Conservation (phyloP, 2,888 invertebrate genomes). For the Anoplius nigerrimus region DNA sequence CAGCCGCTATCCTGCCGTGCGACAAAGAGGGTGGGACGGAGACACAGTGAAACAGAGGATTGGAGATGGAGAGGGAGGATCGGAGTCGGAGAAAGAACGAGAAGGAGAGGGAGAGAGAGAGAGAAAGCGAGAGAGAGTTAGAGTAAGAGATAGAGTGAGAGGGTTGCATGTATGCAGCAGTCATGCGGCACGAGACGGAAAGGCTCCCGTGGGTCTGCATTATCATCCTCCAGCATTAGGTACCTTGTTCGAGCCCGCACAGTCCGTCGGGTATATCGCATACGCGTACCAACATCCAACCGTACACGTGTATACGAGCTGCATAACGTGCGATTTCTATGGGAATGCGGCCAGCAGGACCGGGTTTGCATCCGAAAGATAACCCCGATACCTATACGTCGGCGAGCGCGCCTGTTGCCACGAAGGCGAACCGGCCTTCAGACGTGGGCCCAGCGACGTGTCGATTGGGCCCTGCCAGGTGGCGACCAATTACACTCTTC, state of each 20-base stretch:
- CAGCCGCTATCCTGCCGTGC: slow-evolving; percentile 16
- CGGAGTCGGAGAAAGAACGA: not conserved
- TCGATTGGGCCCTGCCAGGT: too few relatives aligned
- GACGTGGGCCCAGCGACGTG: too few relatives aligned
- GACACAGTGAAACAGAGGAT: not conserved
- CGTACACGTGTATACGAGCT: slow-evolving; percentile 53
- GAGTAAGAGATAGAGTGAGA: not conserved
- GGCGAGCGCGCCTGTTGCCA: not conserved
- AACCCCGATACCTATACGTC: slow-evolving; percentile 41
- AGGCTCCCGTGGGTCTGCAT: slow-evolving; percentile 61
- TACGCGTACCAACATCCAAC: slow-evolving; percentile 37
- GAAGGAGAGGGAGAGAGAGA: not conserved
- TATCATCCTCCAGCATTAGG: slow-evolving; percentile 63
- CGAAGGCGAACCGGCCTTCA: too few relatives aligned
- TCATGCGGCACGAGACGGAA: slow-evolving; percentile 51
- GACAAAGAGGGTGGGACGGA: not conserved
- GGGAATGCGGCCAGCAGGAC: slow-evolving; percentile 54
- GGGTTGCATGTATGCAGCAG: slow-evolving; percentile 15
- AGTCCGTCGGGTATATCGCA: slow-evolving; percentile 44
- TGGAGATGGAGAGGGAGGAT: not conserved
- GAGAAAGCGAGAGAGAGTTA: not conserved
- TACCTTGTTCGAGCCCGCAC: slow-evolving; percentile 41
- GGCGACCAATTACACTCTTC: too few relatives aligned
- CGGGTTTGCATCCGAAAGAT: slow-evolving; percentile 58
- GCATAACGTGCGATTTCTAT: slow-evolving; percentile 64